Evolutionary conservation across 1,140 invertebrate genomes (phyloP), one percentile per base, ranked within the genome.

Genomic region (Solenopsis invicta): DNA sequence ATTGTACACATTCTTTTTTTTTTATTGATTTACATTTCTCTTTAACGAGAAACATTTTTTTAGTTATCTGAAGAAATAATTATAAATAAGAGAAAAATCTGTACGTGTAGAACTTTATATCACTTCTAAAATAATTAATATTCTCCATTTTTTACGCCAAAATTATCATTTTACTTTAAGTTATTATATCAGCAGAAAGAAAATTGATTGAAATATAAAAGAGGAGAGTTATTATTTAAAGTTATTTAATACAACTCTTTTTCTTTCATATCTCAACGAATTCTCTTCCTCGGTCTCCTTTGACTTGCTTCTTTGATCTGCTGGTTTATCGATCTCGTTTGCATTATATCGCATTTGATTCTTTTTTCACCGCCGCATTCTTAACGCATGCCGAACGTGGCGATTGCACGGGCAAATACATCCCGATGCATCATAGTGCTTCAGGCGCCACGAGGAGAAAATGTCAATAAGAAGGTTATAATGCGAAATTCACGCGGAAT

Each of bases 401-500:
- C 67, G 21, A 78, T 87, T 52, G 67, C 59, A 52, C 72, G 72
- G 67, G 6, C 24, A 50, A 59, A 59, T 34, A 61, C 21, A 21
- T 77, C 34, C 45, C 56, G 18, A 21, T 56, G 69, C 54, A 84
- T 67, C 85, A n/a, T n/a, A 29, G 29, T 29, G 29, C 29, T 67
- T 89, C 45, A 74, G 84, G 75, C 88, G 84, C 86, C 87, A 81
- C 37, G 61, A 61, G 48, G 48, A 90, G 2, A 88, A 92, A 91
- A 92, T 69, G 56, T 87, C 80, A 74, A 66, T 52, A 87, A 62
- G 72, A 77, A 81, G 86, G 88, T 86, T 90, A 85, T 89, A 29
- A 81, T 41, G 13, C 62, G 76, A 91, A 92, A 91, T 91, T 87
- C 69, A 85, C 67, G 59, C 72, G 67, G 78, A 82, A 87, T 82